Base-by-base conservation (phyloP, 2,797 vertebrate genomes). In the Pangasius macronema region DNA sequence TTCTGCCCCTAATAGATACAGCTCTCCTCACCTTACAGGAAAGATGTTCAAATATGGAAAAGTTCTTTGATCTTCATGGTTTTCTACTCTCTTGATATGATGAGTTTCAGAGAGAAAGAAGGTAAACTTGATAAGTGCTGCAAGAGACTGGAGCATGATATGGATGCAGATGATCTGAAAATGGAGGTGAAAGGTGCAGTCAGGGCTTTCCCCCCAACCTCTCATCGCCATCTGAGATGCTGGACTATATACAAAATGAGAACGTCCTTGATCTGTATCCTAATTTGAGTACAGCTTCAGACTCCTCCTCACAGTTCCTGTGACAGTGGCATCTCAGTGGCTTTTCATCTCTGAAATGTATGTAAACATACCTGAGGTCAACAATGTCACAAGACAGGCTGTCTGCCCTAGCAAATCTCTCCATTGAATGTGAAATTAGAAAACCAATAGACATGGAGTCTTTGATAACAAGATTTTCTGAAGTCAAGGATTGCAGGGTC, bases 191-290 rank as follows among this genome's bases (percentile, higher is more conserved):
- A 36, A 11, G 39, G 67, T 39, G 70, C 85, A 2, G 14, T 80
- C 27, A n/a, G 11, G n/a, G 20, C 39, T 2, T 46, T 51, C 14
- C 73, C 73, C 73, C 51, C 27, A 53, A 82, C 11, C n/a, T 87
- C 46, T 63, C 88, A 61, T n/a, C 84, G 63, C 59, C 72, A 75
- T 83, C 42, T 33, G 57, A 89, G 51, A 91, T 88, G 84, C 30
- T 85, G 72, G n/a, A 87, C 81, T 63, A 87, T 3, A 84, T 84
- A 6, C 75, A 87, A 27, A 87, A 65, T 22, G 82, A 86, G 24
- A 88, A 85, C n/a, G 68, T 89, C 18, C 59, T 89, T 55, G 82
- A 85, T 36, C 1, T 87, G 0, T 89, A 85, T 33, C 82, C 82
- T 33, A 90, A 85, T 87, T 10, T 89, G 10, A 87, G 72, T 49